These are phyloP conservation scores for Osmerus eperlanus DNA, from an alignment of 2,113 vertebrate species.

Conservation along the genomic window DNA sequence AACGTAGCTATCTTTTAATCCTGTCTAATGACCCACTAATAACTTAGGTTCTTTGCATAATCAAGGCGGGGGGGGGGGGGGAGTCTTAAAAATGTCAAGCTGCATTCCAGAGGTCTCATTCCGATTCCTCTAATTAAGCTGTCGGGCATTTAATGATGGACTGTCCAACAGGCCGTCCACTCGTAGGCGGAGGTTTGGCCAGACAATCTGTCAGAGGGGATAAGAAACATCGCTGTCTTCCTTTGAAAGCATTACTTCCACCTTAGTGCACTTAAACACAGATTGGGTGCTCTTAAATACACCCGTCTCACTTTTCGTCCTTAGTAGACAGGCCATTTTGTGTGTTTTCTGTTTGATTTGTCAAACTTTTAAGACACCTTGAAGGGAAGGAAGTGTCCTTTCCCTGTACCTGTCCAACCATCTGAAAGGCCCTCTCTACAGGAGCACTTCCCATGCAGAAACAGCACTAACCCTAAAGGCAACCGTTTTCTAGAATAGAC, in stretches of 20 bases:
- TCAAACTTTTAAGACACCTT: too few relatives aligned
- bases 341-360: too few relatives aligned
- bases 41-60: conserved; percentile 44
- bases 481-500: conserved; percentile 44
- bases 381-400: too few relatives aligned
- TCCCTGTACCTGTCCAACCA: too few relatives aligned
- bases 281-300: conserved; percentile 1
- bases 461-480: conserved; percentile 41
- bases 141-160: conserved; percentile 51
- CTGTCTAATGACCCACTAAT: conserved; percentile 44
- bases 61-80: conserved; percentile 22
- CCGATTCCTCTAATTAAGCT: conserved; percentile 59
- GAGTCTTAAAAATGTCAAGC: conserved; percentile 55
- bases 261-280: conserved; percentile 7
- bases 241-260: conserved; percentile 11
- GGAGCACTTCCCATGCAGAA: not conserved
- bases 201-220: conserved; percentile 35
- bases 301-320: too few relatives aligned
- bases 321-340: too few relatives aligned
- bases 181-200: conserved; percentile 10
- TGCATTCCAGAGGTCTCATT: conserved; percentile 44
- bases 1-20: conserved; percentile 25
- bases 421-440: too few relatives aligned
- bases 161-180: conserved; percentile 28
- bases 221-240: conserved; percentile 4